A percentile compares a stretch with the other conserved stretches of the same genome.
Evolutionary conservation across 2,113 vertebrate species (phyloP).

Genomic region (Microtus montanus): DNA sequence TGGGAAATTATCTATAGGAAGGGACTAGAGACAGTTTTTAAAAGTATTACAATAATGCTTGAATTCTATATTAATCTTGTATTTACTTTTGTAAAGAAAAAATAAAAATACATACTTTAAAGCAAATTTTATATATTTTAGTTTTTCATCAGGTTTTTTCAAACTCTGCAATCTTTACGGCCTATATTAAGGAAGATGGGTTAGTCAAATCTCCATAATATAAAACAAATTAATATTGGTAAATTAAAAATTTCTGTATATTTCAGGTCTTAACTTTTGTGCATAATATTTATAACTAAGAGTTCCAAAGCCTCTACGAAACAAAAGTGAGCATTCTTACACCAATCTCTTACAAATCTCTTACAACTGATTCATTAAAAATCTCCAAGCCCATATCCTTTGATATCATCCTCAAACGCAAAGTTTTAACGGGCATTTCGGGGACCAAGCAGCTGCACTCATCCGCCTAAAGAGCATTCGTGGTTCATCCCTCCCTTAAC

Average conservation of each 20-base stretch:
- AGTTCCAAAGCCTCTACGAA: not conserved
- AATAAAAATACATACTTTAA: conserved; percentile 1
- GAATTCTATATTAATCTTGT: conserved; percentile 8
- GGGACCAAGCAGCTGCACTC: not conserved
- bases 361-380: conserved; percentile 32
- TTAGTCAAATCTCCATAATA: conserved; percentile 12
- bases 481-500: not conserved
- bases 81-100: conserved; percentile 18
- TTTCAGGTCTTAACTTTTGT: conserved; percentile 24
- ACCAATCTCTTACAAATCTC: conserved; percentile 1
- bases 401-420: not conserved
- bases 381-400: conserved; percentile 12
- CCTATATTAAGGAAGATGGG: not conserved
- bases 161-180: conserved; percentile 31
- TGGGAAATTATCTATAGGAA: not conserved
- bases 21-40: not conserved
- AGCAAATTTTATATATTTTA: conserved; percentile 38
- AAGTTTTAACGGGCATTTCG: conserved; percentile 29
- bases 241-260: not conserved
- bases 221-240: conserved; percentile 39
- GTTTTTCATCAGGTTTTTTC: conserved; percentile 36
- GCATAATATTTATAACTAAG: conserved; percentile 29
- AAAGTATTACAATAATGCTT: not conserved
- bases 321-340: not conserved
- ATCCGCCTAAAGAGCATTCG: not conserved